Evolutionary conservation across 2,797 vertebrate species (phyloP).

Genomic region (Crax fasciolata): DNA sequence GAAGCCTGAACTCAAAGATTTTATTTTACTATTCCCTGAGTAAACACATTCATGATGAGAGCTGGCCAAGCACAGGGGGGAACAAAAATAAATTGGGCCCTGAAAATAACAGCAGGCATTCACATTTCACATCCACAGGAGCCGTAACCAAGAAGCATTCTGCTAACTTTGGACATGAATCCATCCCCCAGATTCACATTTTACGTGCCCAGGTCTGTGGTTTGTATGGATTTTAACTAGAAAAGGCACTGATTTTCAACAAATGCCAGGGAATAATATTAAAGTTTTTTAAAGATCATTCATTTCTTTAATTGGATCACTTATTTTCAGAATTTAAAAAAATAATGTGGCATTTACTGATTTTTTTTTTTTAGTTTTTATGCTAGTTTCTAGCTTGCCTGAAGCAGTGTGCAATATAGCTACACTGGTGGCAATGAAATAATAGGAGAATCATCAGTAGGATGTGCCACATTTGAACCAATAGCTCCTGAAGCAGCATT

Average conservation of each 20-base stretch:
- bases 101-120: neutral
- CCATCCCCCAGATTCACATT: neutral
- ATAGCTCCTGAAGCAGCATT: neutral
- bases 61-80: neutral
- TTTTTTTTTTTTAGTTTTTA: neutral
- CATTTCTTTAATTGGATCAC: rapidly evolving
- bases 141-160: neutral
- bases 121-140: conserved; percentile 4
- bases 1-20: neutral
- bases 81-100: neutral
- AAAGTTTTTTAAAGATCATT: neutral
- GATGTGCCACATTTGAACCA: neutral
- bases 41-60: neutral
- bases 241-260: neutral
- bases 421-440: neutral
- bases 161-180: neutral
- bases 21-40: neutral
- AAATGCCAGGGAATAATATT: neutral
- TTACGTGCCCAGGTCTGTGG: neutral
- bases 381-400: neutral
- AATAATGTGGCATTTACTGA: neutral
- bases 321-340: neutral
- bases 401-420: neutral
- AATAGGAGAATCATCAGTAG: neutral
- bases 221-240: neutral